Evolutionary conservation across 2,797 vertebrate genomes (phyloP).

Genomic region (Pelochelys cantorii): DNA sequence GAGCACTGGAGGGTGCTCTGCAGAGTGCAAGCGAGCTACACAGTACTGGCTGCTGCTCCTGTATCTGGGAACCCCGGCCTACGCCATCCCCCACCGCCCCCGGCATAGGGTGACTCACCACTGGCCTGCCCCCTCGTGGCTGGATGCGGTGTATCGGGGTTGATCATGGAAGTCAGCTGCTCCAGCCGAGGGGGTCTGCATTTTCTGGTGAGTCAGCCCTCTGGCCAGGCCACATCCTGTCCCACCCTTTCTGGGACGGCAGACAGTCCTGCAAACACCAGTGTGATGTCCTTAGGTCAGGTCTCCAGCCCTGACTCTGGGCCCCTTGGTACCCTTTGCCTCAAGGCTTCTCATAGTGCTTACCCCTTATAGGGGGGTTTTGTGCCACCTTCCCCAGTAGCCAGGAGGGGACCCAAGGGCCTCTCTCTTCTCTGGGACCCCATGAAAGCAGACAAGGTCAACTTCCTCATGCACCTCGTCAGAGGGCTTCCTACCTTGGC

Average conservation of each 20-base stretch:
- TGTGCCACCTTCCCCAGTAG: neutral
- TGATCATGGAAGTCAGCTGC: neutral
- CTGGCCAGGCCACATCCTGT: neutral
- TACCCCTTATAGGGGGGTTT: neutral
- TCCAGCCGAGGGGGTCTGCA: neutral
- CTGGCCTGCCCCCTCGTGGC: too few relatives aligned
- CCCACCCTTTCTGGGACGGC: neutral
- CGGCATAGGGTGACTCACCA: neutral
- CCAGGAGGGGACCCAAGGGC: neutral
- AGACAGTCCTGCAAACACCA: neutral
- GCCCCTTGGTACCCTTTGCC: neutral
- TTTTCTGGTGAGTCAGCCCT: neutral
- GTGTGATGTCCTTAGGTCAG: neutral
- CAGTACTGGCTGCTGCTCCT: neutral
- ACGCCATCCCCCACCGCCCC: too few relatives aligned
- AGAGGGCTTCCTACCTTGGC: neutral
- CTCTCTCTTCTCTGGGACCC: neutral
- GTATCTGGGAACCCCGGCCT: neutral
- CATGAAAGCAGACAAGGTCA: neutral
- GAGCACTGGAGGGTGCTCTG: neutral
- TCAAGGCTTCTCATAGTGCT: neutral
- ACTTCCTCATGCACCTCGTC: neutral
- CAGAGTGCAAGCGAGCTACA: neutral
- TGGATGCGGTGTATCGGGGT: neutral
- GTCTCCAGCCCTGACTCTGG: neutral